Base-by-base conservation (phyloP, 2,888 invertebrate genomes). In the Noctua comes region DNA sequence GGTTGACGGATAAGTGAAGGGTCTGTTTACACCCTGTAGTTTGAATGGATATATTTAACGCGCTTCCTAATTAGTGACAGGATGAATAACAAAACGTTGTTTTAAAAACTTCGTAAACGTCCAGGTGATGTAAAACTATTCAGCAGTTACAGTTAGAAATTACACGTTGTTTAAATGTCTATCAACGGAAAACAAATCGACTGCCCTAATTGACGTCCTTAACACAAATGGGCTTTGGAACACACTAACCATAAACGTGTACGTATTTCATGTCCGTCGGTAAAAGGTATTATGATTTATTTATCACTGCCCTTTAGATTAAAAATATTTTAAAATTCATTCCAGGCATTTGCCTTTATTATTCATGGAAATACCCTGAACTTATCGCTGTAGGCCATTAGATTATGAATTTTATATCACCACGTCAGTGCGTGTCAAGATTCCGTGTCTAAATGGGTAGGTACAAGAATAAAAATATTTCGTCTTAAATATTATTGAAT, bases 341-440 rank as follows among this genome's bases (percentile, higher is more conserved):
- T 66, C 24, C 36, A 62, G 59, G 36, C n/a, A 46, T 69, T 40
- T 16, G 4, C 3, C 16, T 83, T 84, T 76, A 84, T 72, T 76
- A 87, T 88, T 88, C 65, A 87, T 68, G 59, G 7, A 48, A 54
- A 64, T 76, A 68, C 71, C 69, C 66, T 66, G 76, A 81, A 76
- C 69, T 77, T 79, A 81, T 77, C 76, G 11, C 46, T 43, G 43
- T 66, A 16, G 54, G 62, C 72, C 51, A 86, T 80, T 78, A 76
- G 16, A n/a, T 68, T 66, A 86, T 87, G 51, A 87, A 87, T 88
- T 80, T 84, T 86, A 72, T 82, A 87, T 86, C 24, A 72, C 24
- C 16, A 21, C 51, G 43, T 40, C 57, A 65, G 46, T 62, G 31
- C 83, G 74, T 80, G 59, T 75, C 66, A 72, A 79, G 62, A 74